A percentile compares a stretch with the other conserved stretches of the same genome.
Conservation (phyloP, 2,113 vertebrate genomes). For the Tyrannus savana region DNA sequence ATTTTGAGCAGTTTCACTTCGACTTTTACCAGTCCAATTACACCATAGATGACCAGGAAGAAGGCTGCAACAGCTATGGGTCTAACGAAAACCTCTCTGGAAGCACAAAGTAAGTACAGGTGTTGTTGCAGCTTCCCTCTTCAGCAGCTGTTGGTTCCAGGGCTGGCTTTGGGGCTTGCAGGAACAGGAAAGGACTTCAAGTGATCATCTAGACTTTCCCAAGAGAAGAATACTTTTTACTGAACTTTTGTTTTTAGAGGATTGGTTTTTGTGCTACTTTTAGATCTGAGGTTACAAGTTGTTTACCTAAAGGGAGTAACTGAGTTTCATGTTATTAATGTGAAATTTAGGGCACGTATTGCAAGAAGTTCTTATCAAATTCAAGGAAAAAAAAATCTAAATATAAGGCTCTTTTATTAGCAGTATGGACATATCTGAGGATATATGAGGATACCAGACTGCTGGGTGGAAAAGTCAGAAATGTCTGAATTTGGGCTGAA, state of each 20-base stretch:
- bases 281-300: neutral
- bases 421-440: neutral
- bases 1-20: conserved; percentile 77
- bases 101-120: conserved; percentile 65
- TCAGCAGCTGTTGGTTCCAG: neutral
- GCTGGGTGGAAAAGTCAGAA: neutral
- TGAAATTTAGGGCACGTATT: neutral
- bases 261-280: neutral
- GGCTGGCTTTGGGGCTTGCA: neutral
- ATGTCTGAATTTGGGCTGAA: neutral
- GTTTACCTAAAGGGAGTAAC: neutral
- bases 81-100: conserved; percentile 15
- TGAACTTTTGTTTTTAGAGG: neutral
- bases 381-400: neutral
- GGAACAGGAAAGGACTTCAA: neutral
- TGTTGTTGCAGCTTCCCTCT: neutral
- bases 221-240: neutral
- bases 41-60: conserved; percentile 77
- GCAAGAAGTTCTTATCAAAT: neutral
- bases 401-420: neutral
- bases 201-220: neutral
- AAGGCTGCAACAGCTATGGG: conserved; percentile 37
- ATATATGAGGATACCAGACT: neutral
- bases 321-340: neutral
- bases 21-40: conserved; percentile 90